Base-by-base conservation (phyloP, 2,113 vertebrate genomes). In the Craseonycteris thonglongyai region DNA sequence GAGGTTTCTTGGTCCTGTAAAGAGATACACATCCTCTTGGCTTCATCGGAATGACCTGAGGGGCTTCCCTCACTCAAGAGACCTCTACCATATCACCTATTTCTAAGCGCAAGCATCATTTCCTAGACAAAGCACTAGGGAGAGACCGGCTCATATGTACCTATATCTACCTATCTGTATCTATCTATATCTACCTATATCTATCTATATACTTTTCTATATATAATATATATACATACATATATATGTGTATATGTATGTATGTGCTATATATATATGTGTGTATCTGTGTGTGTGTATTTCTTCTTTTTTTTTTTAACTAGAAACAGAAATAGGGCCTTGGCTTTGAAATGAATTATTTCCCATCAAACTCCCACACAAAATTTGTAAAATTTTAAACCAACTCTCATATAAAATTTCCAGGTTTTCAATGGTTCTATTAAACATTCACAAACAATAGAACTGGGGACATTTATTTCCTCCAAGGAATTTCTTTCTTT, bases 1-100 rank as follows among this genome's bases (percentile, higher is more conserved):
- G 98, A 98, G 96, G 99, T 98, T 97, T 99, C 99, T 94, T 99
- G 98, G 95, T 98, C 98, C 98, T 99, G 92, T 49, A 93, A 96
- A 95, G 69, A 97, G 47, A 95, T 5, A 95, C 8, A 79, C 38
- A 75, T 54, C 42, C 65, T 80, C 8, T 16, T 56, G 45, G 72
- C 35, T 90, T 24, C 92, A 12, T 2, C 0, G 45, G 61, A 65
- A 61, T 10, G 5, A 35, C 12, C 45, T 2, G 13, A 38, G 13
- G 58, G 16, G 12, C 7, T 28, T 6, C 35, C 63, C 15, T 40
- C 21, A 22, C 33, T 22, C 30, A 22, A n/a, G 26, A 61, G 58
- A 5, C 9, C 15, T 19, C 51, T 56, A 15, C 47, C 33, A 0
- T 0, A 18, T 7, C 4, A 6, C 35, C 78, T 33, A 3, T 18